A percentile compares a stretch with the other conserved stretches of the same genome.
phyloP scores from a whole-genome alignment of 2,797 vertebrate genomes.

The Megaceryle alcyon region DNA sequence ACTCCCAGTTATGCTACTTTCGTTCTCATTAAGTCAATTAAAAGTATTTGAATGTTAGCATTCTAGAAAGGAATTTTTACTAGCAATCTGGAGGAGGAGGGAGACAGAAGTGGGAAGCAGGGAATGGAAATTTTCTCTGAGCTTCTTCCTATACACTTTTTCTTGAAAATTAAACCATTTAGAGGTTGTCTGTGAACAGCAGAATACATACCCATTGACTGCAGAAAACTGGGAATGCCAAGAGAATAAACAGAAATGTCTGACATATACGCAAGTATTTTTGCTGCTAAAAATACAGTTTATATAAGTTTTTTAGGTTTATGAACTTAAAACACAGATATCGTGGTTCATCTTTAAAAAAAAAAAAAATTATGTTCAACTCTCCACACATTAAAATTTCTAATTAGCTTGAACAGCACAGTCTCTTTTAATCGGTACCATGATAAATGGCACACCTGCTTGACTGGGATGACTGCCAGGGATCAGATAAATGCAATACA shows the following conservation, averaged over 20 bases:
- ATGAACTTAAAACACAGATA: constrained; percentile 12
- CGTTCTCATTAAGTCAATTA: not conserved
- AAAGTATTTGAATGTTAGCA: not conserved
- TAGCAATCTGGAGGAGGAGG: not conserved
- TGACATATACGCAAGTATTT: not conserved
- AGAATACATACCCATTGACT: not conserved
- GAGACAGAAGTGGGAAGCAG: not conserved
- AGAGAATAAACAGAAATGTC: not conserved
- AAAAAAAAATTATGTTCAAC: not conserved
- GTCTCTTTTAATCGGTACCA: not conserved
- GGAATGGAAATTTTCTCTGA: not conserved
- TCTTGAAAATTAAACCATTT: not conserved
- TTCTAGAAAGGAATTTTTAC: not conserved
- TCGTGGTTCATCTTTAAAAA: not conserved
- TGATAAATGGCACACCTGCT: constrained; percentile 65
- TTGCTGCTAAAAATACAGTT: not conserved
- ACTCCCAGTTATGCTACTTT: not conserved
- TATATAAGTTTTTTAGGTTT: not conserved
- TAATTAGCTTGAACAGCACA: constrained; percentile 41
- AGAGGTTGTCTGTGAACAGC: not conserved
- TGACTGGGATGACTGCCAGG: constrained; percentile 57
- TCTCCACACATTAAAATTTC: constrained; percentile 10
- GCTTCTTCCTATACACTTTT: not conserved
- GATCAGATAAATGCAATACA: constrained; percentile 39
- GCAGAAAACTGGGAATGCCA: not conserved